Conservation (phyloP, 2,888 invertebrate species). For the Hipparchia semele region DNA sequence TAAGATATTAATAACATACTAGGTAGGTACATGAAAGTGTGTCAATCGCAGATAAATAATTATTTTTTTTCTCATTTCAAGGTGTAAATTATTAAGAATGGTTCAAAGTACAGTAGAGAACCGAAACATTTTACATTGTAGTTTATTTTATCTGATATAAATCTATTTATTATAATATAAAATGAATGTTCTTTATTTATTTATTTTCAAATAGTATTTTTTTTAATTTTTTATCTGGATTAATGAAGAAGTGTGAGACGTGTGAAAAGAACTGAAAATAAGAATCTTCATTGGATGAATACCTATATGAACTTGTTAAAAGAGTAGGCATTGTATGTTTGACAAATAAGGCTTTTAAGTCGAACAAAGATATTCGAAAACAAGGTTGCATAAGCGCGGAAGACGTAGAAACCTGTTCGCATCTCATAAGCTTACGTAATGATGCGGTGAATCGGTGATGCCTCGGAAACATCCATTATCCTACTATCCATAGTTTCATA, state of each 20-base stretch:
- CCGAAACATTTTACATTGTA: background rate
- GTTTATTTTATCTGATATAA: no score
- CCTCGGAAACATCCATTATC: conserved; percentile 24
- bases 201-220: background rate
- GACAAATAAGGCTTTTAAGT: conserved; percentile 19
- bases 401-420: conserved; percentile 46
- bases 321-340: conserved; percentile 12
- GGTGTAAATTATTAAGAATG: background rate
- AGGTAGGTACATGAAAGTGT: background rate
- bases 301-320: conserved; percentile 14
- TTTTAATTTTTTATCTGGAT: background rate
- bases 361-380: conserved; percentile 41
- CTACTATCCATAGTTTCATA: background rate
- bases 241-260: background rate
- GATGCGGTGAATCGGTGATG: conserved; percentile 27
- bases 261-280: background rate
- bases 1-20: background rate
- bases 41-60: background rate
- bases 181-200: background rate
- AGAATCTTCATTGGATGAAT: background rate
- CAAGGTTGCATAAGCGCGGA: conserved; percentile 47
- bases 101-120: background rate
- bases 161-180: background rate
- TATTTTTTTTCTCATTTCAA: background rate
- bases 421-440: conserved; percentile 43